These are phyloP conservation scores for Pediacus dermestoides DNA, from an alignment of 2,888 invertebrate genomes.

Conservation along the genomic window DNA sequence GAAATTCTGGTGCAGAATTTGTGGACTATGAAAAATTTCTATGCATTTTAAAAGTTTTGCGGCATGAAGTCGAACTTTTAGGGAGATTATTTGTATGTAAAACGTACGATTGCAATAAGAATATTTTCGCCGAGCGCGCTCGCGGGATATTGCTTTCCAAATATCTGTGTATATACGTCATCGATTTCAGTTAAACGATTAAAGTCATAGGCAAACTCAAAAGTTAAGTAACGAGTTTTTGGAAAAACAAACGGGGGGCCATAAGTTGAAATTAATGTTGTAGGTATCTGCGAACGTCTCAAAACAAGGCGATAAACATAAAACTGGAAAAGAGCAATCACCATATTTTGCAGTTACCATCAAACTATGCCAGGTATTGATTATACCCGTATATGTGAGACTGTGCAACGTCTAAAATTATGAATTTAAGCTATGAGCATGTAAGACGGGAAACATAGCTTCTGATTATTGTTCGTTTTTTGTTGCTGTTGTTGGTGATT, in stretches of 20 bases:
- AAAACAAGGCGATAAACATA: slow-evolving; percentile 24
- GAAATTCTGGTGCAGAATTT: no score
- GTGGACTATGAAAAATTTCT: no score
- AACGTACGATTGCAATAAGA: no score
- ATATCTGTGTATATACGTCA: not conserved
- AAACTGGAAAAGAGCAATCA: slow-evolving; percentile 19
- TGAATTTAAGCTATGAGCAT: no score
- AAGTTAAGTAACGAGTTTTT: slow-evolving; percentile 4
- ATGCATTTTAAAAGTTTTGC: no score
- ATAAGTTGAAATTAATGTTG: slow-evolving; percentile 6
- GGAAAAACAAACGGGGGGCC: slow-evolving; percentile 3
- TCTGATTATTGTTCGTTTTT: no score
- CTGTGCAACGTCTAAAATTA: no score
- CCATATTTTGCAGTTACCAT: slow-evolving; percentile 19
- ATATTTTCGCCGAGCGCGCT: no score
- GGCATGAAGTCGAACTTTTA: no score
- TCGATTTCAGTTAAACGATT: not conserved
- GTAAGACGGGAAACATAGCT: no score
- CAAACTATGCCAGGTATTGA: slow-evolving; percentile 16
- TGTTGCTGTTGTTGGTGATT: no score
- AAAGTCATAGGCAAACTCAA: slow-evolving; percentile 1
- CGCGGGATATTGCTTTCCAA: not conserved
- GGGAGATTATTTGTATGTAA: no score
- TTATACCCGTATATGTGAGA: slow-evolving; percentile 1
- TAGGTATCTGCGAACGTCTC: slow-evolving; percentile 6